Evolutionary conservation across 2,888 invertebrate genomes (phyloP).

Genomic region (Pemphredon lugubris): DNA sequence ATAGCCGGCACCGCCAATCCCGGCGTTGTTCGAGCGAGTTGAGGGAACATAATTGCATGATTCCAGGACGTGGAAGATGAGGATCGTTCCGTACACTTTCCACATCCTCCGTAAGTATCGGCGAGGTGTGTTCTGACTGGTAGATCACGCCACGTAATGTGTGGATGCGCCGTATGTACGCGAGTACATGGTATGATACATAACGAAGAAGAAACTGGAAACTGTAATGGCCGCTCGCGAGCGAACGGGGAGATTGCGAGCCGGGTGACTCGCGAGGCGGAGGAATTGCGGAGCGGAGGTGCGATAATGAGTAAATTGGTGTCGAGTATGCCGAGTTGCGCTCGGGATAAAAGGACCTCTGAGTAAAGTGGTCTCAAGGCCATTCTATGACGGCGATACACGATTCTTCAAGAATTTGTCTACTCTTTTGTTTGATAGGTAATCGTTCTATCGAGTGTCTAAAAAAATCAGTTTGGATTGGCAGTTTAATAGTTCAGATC

Average conservation of each 20-base stretch:
- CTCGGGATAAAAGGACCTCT: slow-evolving; percentile 50
- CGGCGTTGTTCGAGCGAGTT: background rate
- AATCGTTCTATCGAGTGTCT: too few relatives aligned
- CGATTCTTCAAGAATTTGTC: slow-evolving; percentile 29
- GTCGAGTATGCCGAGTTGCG: slow-evolving; percentile 37
- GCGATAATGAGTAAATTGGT: slow-evolving; percentile 72
- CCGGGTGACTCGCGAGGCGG: slow-evolving; percentile 34
- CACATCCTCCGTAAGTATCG: slow-evolving; percentile 15
- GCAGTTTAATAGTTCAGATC: too few relatives aligned
- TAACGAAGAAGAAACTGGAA: slow-evolving; percentile 3
- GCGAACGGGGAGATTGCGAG: slow-evolving; percentile 27
- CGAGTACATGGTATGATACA: background rate
- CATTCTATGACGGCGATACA: slow-evolving; percentile 26
- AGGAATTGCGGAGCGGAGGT: slow-evolving; percentile 65
- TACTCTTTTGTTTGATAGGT: too few relatives aligned
- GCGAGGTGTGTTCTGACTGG: slow-evolving; percentile 22
- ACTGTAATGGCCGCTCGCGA: slow-evolving; percentile 48
- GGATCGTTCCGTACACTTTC: slow-evolving; percentile 15
- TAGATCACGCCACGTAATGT: slow-evolving; percentile 38
- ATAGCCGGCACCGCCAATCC: slow-evolving; percentile 12
- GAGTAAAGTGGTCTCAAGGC: slow-evolving; percentile 55
- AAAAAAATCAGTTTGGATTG: too few relatives aligned
- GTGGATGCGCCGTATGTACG: slow-evolving; percentile 20
- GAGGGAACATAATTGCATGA: slow-evolving; percentile 19
- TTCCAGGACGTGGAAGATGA: slow-evolving; percentile 27